Evolutionary conservation across 2,113 vertebrate genomes (phyloP).

Genomic region (Prolemur simus): DNA sequence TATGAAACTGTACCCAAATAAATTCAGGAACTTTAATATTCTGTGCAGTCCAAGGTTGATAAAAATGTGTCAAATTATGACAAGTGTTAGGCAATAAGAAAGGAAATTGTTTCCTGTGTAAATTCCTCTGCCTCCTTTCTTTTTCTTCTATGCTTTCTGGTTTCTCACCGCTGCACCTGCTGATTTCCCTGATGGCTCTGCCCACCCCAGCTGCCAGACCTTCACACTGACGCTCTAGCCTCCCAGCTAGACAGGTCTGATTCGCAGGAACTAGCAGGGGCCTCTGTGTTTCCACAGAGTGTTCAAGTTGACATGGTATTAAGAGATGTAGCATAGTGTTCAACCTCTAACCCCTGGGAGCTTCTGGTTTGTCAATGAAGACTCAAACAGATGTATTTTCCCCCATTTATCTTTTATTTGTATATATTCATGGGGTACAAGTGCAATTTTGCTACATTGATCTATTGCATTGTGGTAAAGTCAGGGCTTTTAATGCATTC

Average conservation of each 20-base stretch:
- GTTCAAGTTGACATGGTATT: not conserved
- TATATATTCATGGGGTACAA: no score
- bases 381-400: not conserved
- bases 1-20: not conserved
- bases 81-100: not conserved
- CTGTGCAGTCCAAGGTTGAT: not conserved
- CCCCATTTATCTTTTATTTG: no score
- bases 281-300: not conserved
- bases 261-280: not conserved
- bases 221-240: not conserved
- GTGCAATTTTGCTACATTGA: no score
- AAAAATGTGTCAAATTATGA: slow-evolving; percentile 31
- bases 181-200: not conserved
- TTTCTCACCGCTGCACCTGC: not conserved
- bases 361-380: not conserved
- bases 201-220: not conserved
- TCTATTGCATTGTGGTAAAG: no score
- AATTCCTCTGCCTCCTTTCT: not conserved
- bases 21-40: slow-evolving; percentile 27
- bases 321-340: not conserved
- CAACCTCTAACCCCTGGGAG: not conserved
- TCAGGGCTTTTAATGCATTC: no score
- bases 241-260: not conserved
- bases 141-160: not conserved
- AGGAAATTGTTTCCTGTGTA: not conserved